Evolutionary conservation across 2,113 vertebrate genomes (phyloP), one percentile per base, ranked within the genome.

Genomic region (Burhinus oedicnemus): DNA sequence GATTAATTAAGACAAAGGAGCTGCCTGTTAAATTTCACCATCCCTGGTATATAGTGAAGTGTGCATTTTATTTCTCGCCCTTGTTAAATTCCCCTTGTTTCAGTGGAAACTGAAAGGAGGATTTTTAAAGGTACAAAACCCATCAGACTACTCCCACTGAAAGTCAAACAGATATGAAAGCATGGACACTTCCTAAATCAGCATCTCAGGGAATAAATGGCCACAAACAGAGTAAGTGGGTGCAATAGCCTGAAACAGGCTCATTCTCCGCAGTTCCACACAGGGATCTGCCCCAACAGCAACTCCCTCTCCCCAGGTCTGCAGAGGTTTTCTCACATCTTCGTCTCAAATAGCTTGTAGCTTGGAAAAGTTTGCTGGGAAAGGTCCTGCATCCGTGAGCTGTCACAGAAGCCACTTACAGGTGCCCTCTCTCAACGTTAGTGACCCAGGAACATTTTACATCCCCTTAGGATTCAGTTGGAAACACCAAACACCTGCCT

Each of bases 171-270:
- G 54, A 8, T 1, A 2, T 2, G 32, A 54, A 71, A 65, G 52
- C 62, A 38, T 0, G 3, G 47, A 42, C n/a, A 16, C 21, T 27
- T 69, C 76, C 87, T 12, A 40, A 86, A 70, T 2, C 34, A 68
- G 11, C 42, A 51, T 10, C 55, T 45, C 34, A 0, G 25, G 0
- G 0, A 54, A 77, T 3, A 38, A 65, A 65, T 0, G 22, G 19
- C 30, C 69, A 22, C 36, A 70, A 5, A 51, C n/a, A 4, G 18
- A 47, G 1, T 3, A 1, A 55, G 23, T 1, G 55, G 6, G 44
- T 87, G 38, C 32, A 38, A 1, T 1, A 52, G 82, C 55, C 88
- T 4, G 45, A 27, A 15, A 11, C 0, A 29, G 2, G 22, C 14
- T 40, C 4, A 3, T 57, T 57, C 26, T 47, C 60, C 6, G 0